phyloP scores from a whole-genome alignment of 2,797 vertebrate genomes.

The Ficedula albicollis region DNA sequence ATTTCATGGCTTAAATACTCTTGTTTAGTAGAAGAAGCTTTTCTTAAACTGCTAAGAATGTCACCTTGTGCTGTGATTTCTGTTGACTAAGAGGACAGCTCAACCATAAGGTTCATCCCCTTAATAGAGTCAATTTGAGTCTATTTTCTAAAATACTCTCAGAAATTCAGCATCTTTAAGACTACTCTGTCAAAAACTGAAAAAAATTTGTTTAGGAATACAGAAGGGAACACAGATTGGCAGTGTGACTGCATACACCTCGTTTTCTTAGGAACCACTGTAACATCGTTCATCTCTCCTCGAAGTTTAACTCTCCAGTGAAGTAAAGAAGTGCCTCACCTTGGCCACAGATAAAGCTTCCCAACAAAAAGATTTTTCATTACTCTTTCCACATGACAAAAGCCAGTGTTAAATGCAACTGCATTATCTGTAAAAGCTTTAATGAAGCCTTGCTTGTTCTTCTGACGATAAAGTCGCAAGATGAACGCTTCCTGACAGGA shows the following conservation, averaged over 20 bases:
- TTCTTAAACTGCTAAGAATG: background rate
- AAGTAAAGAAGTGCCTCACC: slow-evolving; percentile 72
- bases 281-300: background rate
- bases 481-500: slow-evolving; percentile 98
- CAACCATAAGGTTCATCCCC: background rate
- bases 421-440: slow-evolving; percentile 98
- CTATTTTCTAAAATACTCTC: background rate
- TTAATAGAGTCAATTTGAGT: background rate
- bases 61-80: background rate
- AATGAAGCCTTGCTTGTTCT: slow-evolving; percentile 97
- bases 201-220: background rate
- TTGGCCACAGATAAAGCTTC: slow-evolving; percentile 96
- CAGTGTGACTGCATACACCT: background rate
- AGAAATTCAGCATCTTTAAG: background rate
- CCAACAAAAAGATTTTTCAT: slow-evolving; percentile 97
- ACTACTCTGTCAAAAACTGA: background rate
- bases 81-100: background rate
- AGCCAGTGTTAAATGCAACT: slow-evolving; percentile 89
- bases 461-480: slow-evolving; percentile 93
- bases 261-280: background rate
- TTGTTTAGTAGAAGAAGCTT: background rate
- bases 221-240: background rate
- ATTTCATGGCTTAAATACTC: background rate
- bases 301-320: background rate
- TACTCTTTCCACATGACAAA: slow-evolving; percentile 96